phyloP scores from a whole-genome alignment of 2,113 vertebrate species.

The Accipiter cooperii region DNA sequence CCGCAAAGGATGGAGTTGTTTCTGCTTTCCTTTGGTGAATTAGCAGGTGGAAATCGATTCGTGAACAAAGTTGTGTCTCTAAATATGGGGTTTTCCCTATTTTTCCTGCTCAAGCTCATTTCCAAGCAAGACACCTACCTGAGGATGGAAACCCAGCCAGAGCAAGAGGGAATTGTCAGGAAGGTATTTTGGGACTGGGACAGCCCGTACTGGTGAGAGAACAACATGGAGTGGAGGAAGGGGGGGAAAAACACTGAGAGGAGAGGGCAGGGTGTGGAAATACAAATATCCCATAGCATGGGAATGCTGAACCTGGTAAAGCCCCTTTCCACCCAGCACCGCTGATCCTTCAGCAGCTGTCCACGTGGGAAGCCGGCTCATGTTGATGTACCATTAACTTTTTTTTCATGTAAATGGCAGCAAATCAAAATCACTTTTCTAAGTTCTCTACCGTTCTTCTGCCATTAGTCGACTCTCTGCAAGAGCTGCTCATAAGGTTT shows the following conservation, averaged over 20 bases:
- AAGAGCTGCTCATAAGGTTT: neutral
- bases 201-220: neutral
- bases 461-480: neutral
- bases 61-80: neutral
- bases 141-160: neutral
- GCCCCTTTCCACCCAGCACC: neutral
- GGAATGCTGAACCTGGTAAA: neutral
- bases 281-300: neutral
- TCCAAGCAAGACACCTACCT: neutral
- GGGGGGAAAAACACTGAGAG: neutral
- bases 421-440: neutral
- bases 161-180: neutral
- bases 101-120: neutral
- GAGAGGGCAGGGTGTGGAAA: neutral
- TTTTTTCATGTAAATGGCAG: neutral
- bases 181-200: neutral
- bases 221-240: neutral
- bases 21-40: neutral
- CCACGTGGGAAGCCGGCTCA: rapidly evolving
- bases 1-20: neutral
- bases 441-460: neutral
- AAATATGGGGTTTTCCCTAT: neutral
- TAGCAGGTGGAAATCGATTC: neutral
- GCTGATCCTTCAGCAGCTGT: neutral
- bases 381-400: neutral